A percentile compares a stretch with the other conserved stretches of the same genome.
Conservation (phyloP, 1,140 invertebrate genomes). For the Ceratina australensis region DNA sequence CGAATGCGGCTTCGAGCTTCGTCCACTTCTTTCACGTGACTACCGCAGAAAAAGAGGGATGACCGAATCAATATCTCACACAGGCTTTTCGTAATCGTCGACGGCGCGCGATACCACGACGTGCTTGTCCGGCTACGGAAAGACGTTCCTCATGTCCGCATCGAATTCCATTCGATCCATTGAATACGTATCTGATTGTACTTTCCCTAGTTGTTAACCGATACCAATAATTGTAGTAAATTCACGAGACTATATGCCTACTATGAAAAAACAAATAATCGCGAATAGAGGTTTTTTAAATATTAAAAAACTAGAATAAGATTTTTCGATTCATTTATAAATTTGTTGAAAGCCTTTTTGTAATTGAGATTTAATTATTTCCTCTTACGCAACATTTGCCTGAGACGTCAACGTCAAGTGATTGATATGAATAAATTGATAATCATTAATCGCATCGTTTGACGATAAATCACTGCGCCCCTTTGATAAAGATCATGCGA, state of each 20-base stretch:
- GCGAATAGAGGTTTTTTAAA: too few species aligned
- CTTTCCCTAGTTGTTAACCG: too few species aligned
- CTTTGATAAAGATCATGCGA: slow-evolving; percentile 11
- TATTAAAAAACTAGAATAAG: too few species aligned
- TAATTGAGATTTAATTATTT: too few species aligned
- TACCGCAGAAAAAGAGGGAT: slow-evolving; percentile 66
- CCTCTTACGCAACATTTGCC: too few species aligned
- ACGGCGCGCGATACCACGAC: slow-evolving; percentile 29
- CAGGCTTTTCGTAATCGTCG: slow-evolving; percentile 59
- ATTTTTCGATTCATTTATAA: too few species aligned
- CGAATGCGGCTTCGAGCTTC: slow-evolving; percentile 66
- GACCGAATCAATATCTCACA: slow-evolving; percentile 65
- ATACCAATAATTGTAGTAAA: too few species aligned
- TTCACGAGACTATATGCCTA: too few species aligned
- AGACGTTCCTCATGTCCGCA: slow-evolving; percentile 31
- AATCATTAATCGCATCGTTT: slow-evolving; percentile 1
- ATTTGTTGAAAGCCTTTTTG: too few species aligned
- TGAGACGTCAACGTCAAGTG: too few species aligned
- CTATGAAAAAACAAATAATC: too few species aligned
- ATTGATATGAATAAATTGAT: background rate
- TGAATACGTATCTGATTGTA: slow-evolving; percentile 3
- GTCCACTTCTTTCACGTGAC: slow-evolving; percentile 68
- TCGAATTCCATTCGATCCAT: slow-evolving; percentile 22
- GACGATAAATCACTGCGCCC: background rate
- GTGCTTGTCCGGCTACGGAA: slow-evolving; percentile 33